phyloP scores from a whole-genome alignment of 2,888 invertebrate genomes.

The Anticlea derivata region DNA sequence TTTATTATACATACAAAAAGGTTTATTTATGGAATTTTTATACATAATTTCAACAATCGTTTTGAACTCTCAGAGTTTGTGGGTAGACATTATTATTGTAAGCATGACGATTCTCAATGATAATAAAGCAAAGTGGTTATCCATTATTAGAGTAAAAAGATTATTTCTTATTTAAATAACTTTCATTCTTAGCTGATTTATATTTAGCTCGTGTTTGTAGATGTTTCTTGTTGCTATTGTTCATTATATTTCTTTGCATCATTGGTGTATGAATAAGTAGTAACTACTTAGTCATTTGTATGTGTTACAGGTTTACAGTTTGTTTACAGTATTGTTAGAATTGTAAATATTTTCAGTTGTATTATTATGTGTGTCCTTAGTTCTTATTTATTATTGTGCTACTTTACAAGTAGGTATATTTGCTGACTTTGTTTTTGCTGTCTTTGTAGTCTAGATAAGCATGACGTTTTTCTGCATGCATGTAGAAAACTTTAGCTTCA shows the following conservation, averaged over 20 bases:
- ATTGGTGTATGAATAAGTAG: conserved; percentile 5
- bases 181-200: neutral
- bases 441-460: conserved; percentile 13
- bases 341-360: conserved; percentile 13
- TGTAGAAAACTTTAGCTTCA: conserved; percentile 2
- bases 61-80: neutral
- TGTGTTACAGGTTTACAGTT: conserved; percentile 8
- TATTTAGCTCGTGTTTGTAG: conserved; percentile 1
- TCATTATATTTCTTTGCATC: conserved; percentile 1
- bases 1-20: no score
- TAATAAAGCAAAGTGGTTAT: no score
- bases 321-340: conserved; percentile 2
- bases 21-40: no score
- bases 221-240: neutral
- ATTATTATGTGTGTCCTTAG: neutral
- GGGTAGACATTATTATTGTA: neutral
- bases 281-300: conserved; percentile 1
- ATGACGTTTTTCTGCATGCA: conserved; percentile 15
- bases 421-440: no score
- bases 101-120: conserved; percentile 2
- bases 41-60: conserved; percentile 12
- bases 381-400: conserved; percentile 5
- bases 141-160: no score
- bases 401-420: neutral
- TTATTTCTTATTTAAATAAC: no score